Base-by-base conservation (phyloP, 2,888 invertebrate genomes). In the Ophion ventricosus region DNA sequence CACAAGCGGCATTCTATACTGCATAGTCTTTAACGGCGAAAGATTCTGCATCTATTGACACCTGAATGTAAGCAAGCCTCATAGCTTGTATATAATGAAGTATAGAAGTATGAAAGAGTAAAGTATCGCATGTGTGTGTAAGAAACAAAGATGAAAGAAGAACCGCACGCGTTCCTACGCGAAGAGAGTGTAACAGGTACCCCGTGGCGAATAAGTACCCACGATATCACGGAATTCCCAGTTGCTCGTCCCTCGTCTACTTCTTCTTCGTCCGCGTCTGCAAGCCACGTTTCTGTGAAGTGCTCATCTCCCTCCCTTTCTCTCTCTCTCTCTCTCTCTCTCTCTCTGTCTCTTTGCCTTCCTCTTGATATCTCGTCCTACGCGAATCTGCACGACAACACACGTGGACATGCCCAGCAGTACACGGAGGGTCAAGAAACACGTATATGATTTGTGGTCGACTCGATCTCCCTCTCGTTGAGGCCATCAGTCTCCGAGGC, bases 361-460 rank as follows among this genome's bases (percentile, higher is more conserved):
- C 43, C 29, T 26, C 66, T 72, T 80, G 69, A 61, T 75, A 81
- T 84, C 79, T 76, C 84, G 67, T 74, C 84, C 78, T 82, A 81
- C 84, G 81, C 84, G 80, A 77, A 77, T 57, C 74, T 70, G 49
- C 81, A 70, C 7, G 66, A 72, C 49, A 67, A 67, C 76, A 66
- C 74, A 56, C 35, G 61, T 43, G 73, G 63, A 63, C 26, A 49
- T 40, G 67, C 2, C 64, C 25, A 14, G 67, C 29, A 49, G 29
- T 8, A 10, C 17, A 26, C 17, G 20, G 49, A 70, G 74, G 75
- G 61, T 56, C 74, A 73, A 75, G 59, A 63, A 63, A 57, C 79
- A 56, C 67, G 75, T 72, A 80, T 80, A 87, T 82, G 87, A 87
- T 78, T 83, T 83, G 83, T 82, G 78, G 63, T 69, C 8, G 66